Percentiles rank a stretch among this genome's conserved stretches.
These are phyloP conservation scores for Formica exsecta DNA, from an alignment of 1,140 invertebrate species.

Conservation along the genomic window DNA sequence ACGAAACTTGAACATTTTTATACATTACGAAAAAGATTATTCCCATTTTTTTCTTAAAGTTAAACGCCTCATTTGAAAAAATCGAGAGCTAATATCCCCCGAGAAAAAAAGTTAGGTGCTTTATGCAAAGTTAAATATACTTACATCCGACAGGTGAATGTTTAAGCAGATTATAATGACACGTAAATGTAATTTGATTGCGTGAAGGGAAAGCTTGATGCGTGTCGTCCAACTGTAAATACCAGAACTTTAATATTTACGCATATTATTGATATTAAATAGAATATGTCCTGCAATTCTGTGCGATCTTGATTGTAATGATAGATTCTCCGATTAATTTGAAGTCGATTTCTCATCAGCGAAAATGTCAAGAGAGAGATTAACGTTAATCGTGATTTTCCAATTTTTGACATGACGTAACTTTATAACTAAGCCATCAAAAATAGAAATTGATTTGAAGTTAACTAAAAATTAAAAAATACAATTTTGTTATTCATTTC, in stretches of 20 bases:
- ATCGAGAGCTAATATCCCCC: background rate
- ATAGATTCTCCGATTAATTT: background rate
- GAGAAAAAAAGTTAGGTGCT: constrained; percentile 10
- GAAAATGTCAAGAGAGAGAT: background rate
- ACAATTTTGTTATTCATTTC: too few species aligned
- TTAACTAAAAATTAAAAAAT: too few species aligned
- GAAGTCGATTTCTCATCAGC: background rate
- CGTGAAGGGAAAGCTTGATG: background rate
- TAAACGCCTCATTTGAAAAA: background rate
- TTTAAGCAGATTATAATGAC: constrained; percentile 19
- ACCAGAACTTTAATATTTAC: background rate
- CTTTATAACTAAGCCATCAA: background rate
- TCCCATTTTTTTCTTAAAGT: background rate
- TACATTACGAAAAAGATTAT: background rate
- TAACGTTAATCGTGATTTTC: background rate
- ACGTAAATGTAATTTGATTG: constrained; percentile 1
- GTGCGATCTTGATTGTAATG: background rate
- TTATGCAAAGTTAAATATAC: constrained; percentile 9
- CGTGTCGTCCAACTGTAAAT: background rate
- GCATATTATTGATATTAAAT: constrained; percentile 23
- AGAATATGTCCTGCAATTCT: background rate
- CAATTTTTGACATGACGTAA: background rate
- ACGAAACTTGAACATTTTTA: constrained; percentile 3
- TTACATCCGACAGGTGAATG: background rate
- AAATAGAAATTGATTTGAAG: too few species aligned